Percentiles rank a stretch among this genome's conserved stretches.
These are phyloP conservation scores for Monomorium pharaonis DNA, from an alignment of 1,140 invertebrate genomes.

Conservation along the genomic window DNA sequence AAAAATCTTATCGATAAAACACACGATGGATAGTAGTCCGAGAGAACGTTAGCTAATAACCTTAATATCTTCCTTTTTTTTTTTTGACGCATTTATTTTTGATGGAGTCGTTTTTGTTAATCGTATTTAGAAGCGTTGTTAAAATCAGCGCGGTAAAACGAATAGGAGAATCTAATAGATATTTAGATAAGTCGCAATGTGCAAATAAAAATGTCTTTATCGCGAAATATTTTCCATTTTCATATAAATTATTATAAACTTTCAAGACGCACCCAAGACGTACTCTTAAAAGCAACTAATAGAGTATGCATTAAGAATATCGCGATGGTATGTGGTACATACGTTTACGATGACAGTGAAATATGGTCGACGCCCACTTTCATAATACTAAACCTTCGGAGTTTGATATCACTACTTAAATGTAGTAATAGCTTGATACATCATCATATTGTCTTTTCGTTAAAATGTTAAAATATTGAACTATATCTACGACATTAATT, in stretches of 20 bases:
- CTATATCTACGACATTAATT: background rate
- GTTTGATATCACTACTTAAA: slow-evolving; percentile 26
- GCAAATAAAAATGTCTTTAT: background rate
- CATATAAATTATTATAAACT: background rate
- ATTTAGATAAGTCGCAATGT: background rate
- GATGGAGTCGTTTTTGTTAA: background rate
- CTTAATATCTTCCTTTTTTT: background rate
- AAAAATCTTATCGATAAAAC: background rate
- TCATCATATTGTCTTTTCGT: background rate
- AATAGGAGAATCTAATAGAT: background rate
- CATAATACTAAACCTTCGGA: slow-evolving; percentile 30
- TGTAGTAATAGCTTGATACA: background rate
- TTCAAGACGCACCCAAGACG: background rate
- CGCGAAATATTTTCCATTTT: background rate
- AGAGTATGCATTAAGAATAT: slow-evolving; percentile 5
- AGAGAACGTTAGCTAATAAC: background rate
- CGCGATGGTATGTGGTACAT: background rate
- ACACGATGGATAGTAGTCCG: background rate
- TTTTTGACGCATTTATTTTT: background rate
- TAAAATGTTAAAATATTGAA: background rate
- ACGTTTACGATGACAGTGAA: slow-evolving; percentile 39
- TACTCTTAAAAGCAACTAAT: slow-evolving; percentile 8
- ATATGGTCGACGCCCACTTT: slow-evolving; percentile 48
- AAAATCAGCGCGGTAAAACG: background rate
- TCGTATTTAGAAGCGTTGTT: background rate